A percentile compares a stretch with the other conserved stretches of the same genome.
Conservation (phyloP, 2,888 invertebrate species). For the Plutella xylostella region DNA sequence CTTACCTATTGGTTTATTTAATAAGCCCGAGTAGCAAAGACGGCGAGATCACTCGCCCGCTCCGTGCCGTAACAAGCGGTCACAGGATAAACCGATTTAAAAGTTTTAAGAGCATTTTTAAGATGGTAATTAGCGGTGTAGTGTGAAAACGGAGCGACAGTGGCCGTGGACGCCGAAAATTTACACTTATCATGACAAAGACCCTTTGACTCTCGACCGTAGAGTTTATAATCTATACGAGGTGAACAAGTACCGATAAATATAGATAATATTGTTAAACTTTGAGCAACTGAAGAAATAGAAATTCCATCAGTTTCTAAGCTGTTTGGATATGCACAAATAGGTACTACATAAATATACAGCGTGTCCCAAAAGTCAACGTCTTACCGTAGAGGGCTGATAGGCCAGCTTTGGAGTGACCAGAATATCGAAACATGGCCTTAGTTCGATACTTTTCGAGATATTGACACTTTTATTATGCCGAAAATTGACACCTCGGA, state of each 20-base stretch:
- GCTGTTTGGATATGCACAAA: background rate
- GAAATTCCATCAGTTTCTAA: background rate
- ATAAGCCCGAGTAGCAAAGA: no score
- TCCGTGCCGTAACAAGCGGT: conserved; percentile 38
- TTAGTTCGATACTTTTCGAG: no score
- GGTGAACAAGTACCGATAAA: background rate
- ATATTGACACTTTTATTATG: no score
- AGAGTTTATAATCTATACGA: conserved; percentile 19
- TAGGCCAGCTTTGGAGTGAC: no score
- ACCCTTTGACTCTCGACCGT: conserved; percentile 43
- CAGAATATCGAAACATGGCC: no score
- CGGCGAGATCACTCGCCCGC: conserved; percentile 9
- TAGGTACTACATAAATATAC: background rate
- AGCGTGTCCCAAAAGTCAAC: background rate
- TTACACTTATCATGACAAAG: conserved; percentile 49
- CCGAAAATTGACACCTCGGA: no score
- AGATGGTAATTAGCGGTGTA: conserved; percentile 64
- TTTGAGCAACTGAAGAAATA: background rate
- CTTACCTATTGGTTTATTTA: no score
- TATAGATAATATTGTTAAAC: background rate
- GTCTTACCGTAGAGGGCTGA: background rate
- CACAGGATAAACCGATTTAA: conserved; percentile 57
- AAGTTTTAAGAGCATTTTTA: conserved; percentile 28
- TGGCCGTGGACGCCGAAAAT: conserved; percentile 43
- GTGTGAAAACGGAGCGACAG: conserved; percentile 67